Evolutionary conservation across 2,113 vertebrate genomes (phyloP).

Genomic region (Labrus mixtus): DNA sequence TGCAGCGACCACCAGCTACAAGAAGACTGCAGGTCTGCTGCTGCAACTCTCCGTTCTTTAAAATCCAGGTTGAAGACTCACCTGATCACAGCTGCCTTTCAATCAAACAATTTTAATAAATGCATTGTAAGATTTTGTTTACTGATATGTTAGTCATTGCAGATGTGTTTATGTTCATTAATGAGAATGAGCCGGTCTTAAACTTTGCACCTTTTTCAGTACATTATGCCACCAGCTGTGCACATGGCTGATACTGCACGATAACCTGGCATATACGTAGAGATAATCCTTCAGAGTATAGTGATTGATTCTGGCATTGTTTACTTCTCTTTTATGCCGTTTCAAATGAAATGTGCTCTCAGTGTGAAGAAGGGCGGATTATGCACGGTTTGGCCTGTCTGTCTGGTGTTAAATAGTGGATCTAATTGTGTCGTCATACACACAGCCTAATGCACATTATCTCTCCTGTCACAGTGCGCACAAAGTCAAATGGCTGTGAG

Average conservation of each 20-base stretch:
- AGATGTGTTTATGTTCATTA: too few species aligned
- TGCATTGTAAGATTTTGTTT: too few species aligned
- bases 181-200: too few species aligned
- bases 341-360: background rate
- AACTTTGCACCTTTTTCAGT: background rate
- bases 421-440: slow-evolving; percentile 21
- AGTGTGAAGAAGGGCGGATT: slow-evolving; percentile 2
- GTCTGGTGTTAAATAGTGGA: slow-evolving; percentile 26
- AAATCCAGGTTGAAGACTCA: too few species aligned
- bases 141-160: too few species aligned
- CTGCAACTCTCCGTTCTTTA: background rate
- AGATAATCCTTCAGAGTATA: too few species aligned
- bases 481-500: slow-evolving; percentile 10
- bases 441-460: slow-evolving; percentile 8
- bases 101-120: too few species aligned
- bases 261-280: background rate
- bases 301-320: background rate
- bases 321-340: background rate
- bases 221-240: background rate
- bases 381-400: background rate
- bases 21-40: too few species aligned
- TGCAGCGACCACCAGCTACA: too few species aligned
- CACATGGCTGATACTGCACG: background rate
- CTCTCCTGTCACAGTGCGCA: slow-evolving; percentile 9
- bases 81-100: too few species aligned